Base-by-base conservation (phyloP, 2,113 vertebrate species). In the Psophia crepitans region DNA sequence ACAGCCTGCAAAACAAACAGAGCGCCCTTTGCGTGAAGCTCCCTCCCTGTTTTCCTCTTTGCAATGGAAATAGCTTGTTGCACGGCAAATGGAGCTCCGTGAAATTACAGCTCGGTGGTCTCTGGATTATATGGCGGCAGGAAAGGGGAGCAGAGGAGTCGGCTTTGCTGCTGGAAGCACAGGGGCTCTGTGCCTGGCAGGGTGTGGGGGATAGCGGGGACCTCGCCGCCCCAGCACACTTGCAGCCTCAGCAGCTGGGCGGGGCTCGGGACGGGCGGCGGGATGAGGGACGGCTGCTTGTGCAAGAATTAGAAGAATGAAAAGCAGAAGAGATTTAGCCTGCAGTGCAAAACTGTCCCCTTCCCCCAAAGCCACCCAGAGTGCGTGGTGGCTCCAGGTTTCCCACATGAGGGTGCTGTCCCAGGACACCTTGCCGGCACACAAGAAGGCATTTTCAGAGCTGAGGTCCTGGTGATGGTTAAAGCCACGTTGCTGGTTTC, bases 91-190 rank as follows among this genome's bases (percentile, higher is more conserved):
- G 32, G 28, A 58, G 48, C 39, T 68, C 61, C 57, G 8, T 15
- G 43, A 66, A 60, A 17, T 18, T 12, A 2, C 1, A 46, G 43
- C 30, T 77, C 0, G 0, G 9, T 35, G 8, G 53, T n/a, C 35
- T 61, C 43, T 1, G 5, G 78, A 10, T 64, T 18, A 6, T 64
- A 54, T 51, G 37, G 60, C 74, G 85, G 65, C n/a, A 41, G 56
- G 46, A 43, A 58, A 32, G 60, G 30, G 46, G 23, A 23, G 11
- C 1, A 11, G 63, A 73, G 28, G 37, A 35, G 54, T 26, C 9
- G 8, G n/a, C 21, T 69, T 41, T 21, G 57, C n/a, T 28, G 65
- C 63, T 53, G 3, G 22, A 33, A 53, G 70, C 33, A 4, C 12
- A 4, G 57, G 3, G 3, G 21, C 53, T 39, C 26, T 0, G 24